phyloP scores from a whole-genome alignment of 2,113 vertebrate genomes.

The Tychaedon coryphoeus region DNA sequence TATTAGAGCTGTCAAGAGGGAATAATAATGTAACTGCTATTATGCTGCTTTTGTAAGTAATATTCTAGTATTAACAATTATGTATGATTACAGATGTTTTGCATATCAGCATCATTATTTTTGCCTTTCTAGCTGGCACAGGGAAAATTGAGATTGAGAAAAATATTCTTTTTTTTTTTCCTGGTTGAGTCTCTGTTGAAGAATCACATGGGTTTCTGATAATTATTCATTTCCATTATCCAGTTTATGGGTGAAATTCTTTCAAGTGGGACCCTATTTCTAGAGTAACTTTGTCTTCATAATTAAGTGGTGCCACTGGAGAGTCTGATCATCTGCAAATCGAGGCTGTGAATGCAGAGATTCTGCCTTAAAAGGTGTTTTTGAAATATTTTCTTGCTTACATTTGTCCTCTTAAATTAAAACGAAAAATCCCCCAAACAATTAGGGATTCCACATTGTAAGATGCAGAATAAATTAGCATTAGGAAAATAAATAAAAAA shows the following conservation, averaged over 20 bases:
- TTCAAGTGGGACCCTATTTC: neutral
- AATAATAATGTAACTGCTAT: neutral
- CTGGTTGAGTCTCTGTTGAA: neutral
- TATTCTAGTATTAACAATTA: neutral
- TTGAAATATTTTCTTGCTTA: neutral
- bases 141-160: neutral
- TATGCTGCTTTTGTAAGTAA: neutral
- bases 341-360: neutral
- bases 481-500: neutral
- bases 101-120: neutral
- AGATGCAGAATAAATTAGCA: neutral
- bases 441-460: neutral
- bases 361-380: neutral
- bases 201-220: neutral
- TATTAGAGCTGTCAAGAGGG: neutral
- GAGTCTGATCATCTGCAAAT: neutral
- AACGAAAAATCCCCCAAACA: rapidly evolving
- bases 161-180: neutral
- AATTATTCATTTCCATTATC: neutral
- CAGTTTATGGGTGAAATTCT: neutral
- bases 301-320: neutral
- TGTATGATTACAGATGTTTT: neutral
- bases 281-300: neutral
- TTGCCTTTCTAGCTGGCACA: neutral
- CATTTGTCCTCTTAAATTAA: neutral